Evolutionary conservation across 2,888 invertebrate genomes (phyloP).

Genomic region (Fragum whitleyi): DNA sequence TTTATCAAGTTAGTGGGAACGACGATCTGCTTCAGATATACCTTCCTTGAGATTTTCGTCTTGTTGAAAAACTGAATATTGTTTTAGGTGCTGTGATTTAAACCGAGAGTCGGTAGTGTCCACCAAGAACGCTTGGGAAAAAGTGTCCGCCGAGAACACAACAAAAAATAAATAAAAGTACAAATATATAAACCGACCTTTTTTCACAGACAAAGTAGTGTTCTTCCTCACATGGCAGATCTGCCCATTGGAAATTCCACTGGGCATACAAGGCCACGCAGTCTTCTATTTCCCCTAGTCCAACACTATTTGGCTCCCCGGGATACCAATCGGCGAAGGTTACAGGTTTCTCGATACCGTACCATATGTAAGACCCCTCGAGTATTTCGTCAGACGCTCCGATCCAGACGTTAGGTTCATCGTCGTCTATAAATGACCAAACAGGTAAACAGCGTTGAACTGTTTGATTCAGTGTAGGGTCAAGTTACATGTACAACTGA

Average conservation of each 20-base stretch:
- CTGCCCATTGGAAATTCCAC: slow-evolving; percentile 45
- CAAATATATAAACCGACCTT: slow-evolving; percentile 8
- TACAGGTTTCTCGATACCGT: slow-evolving; percentile 29
- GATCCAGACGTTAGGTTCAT: slow-evolving; percentile 37
- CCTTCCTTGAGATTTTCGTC: too few species aligned
- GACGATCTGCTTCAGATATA: too few species aligned
- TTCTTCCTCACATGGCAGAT: slow-evolving; percentile 34
- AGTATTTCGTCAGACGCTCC: slow-evolving; percentile 39
- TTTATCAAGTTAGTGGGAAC: too few species aligned
- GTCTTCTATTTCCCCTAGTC: slow-evolving; percentile 28
- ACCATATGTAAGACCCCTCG: slow-evolving; percentile 45
- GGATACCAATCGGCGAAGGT: slow-evolving; percentile 49
- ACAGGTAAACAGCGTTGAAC: too few species aligned
- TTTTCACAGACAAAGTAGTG: slow-evolving; percentile 41
- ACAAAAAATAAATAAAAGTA: too few species aligned
- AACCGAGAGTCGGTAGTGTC: too few species aligned
- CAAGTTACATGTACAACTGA: too few species aligned
- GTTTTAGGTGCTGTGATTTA: too few species aligned
- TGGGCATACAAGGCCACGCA: slow-evolving; percentile 35
- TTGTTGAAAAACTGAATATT: too few species aligned
- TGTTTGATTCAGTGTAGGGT: neutral
- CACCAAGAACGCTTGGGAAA: too few species aligned
- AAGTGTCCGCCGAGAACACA: too few species aligned
- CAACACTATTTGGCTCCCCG: slow-evolving; percentile 36
- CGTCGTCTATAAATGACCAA: slow-evolving; percentile 15